Evolutionary conservation across 2,888 invertebrate genomes (phyloP), one percentile per base, ranked within the genome.

Genomic region (Cabera pusaria): DNA sequence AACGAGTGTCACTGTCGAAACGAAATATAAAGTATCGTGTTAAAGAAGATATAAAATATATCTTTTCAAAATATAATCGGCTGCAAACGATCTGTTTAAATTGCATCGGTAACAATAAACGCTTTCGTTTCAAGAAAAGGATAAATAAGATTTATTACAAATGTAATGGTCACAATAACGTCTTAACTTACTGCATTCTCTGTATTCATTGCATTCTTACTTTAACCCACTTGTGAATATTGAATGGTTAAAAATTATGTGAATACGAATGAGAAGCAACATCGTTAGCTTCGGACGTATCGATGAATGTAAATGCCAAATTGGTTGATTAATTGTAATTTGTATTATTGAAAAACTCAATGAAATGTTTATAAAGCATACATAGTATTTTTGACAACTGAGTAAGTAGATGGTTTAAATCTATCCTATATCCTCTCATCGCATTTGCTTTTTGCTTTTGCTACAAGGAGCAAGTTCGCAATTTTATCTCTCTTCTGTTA

Each of bases 61-160:
- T 61, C 52, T 52, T 52, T 52, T 48, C 12, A 59, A 57, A 63
- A 57, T 46, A 64, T 72, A 33, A 40, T 40, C 27, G 18, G 24
- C 21, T 26, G 44, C 62, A 64, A 64, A 71, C 60, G 69, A 68
- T 65, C 58, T 65, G 55, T 67, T 76, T 67, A 73, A 63, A 67
- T 60, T 58, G 68, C 65, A 68, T 67, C 65, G 56, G 70, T 66
- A 72, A 70, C 67, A 61, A 70, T 80, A 78, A 79, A 72, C 56
- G 60, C 49, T 62, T 63, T 63, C 62, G 55, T 70, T 74, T 68
- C 64, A 69, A 64, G 64, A 72, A 67, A 67, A 62, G 59, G 63
- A 72, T 71, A 75, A 75, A 77, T 54, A 61, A 73, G 81, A 81
- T 81, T 80, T 81, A 81, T 72, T 68, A 59, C 56, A 46, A 64